Evolutionary conservation across 2,888 invertebrate species (phyloP), one percentile per base, ranked within the genome.

Genomic region (Volucella inflata): DNA sequence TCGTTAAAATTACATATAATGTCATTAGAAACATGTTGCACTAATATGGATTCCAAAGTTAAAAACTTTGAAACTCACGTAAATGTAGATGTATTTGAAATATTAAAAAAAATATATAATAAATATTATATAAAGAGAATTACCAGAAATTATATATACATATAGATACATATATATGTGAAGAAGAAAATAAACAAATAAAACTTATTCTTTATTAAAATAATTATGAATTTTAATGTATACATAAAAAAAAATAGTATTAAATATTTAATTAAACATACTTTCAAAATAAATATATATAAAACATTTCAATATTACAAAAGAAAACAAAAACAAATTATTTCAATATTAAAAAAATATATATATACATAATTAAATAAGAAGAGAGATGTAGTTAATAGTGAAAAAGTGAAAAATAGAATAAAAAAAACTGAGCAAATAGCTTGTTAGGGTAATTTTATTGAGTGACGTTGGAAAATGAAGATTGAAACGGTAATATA

Each of bases 21-120:
- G 72, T 50, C 51, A 65, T 59, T 81, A 81, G 68, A 68, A 77
- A 74, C 82, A 71, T 82, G 75, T 70, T 75, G 74, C 83, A 87
- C 81, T 80, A 64, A 87, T 81, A 81, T 84, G 80, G 80, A 84
- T 84, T 87, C 78, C 87, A 87, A 62, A 72, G 59, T 62, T 72
- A 57, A 64, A 80, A 67, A 67, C 17, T 71, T 48, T 67, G 57
- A 53, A 64, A 53, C 74, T 48, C 74, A 68, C 83, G 70, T 71
- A 65, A 81, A 71, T 71, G 68, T 87, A 87, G 72, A 77, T 67
- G 81, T 76, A 71, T 75, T 80, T 55, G 16, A 84, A 79, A 83
- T 65, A 57, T 65, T 16, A 76, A 36, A 71, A n/a, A 38, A 48
- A 42, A 55, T 21, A 76, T 38, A 60, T 17, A 59, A 51, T 44